These are phyloP conservation scores for Parnassius smintheus DNA, from an alignment of 2,888 invertebrate genomes.

Conservation along the genomic window DNA sequence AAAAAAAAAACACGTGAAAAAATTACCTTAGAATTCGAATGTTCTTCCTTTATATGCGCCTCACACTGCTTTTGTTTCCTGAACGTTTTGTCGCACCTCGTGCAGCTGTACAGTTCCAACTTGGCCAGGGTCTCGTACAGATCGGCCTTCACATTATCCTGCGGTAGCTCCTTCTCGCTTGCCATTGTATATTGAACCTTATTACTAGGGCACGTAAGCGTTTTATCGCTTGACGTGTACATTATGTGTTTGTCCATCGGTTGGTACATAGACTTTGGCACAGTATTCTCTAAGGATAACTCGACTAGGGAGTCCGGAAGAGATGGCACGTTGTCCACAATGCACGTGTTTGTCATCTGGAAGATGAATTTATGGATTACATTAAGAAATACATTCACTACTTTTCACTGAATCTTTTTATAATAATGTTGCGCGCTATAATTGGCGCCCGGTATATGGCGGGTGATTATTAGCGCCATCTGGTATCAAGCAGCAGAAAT, in stretches of 20 bases:
- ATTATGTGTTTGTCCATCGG: constrained; percentile 67
- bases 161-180: constrained; percentile 50
- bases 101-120: constrained; percentile 59
- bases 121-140: constrained; percentile 61
- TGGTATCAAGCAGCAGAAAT: too few relatives aligned
- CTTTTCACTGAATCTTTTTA: too few relatives aligned
- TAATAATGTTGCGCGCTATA: too few relatives aligned
- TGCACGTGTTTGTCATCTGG: constrained; percentile 72
- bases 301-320: constrained; percentile 75
- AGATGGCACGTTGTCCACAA: constrained; percentile 67
- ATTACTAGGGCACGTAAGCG: constrained; percentile 53
- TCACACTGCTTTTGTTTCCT: constrained; percentile 84
- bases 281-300: constrained; percentile 67
- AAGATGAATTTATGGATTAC: constrained; percentile 22
- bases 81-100: constrained; percentile 79
- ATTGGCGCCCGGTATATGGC: too few relatives aligned
- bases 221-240: constrained; percentile 63
- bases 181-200: constrained; percentile 68
- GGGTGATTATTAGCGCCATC: too few relatives aligned
- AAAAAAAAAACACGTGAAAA: background rate
- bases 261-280: constrained; percentile 71
- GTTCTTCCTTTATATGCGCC: constrained; percentile 81
- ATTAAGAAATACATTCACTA: too few relatives aligned
- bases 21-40: constrained; percentile 59
- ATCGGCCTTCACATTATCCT: constrained; percentile 52